Evolutionary conservation across 2,113 vertebrate species (phyloP).

Genomic region (Pachycephala philippinensis): DNA sequence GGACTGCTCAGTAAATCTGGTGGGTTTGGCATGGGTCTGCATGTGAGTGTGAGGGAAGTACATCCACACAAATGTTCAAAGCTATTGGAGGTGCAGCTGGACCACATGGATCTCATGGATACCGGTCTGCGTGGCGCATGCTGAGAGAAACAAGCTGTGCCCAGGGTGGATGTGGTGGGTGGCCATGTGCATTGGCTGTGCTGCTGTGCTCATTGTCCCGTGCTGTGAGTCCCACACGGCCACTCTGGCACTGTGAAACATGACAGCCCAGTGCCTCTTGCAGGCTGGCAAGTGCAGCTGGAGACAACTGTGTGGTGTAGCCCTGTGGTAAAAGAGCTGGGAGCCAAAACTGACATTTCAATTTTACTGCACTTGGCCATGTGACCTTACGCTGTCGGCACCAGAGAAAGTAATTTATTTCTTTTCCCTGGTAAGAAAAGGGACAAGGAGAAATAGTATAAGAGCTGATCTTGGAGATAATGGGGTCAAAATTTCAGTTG

Average conservation of each 20-base stretch:
- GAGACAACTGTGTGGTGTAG: not conserved
- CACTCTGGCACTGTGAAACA: fast-evolving
- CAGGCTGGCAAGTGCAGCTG: not conserved
- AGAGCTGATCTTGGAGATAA: not conserved
- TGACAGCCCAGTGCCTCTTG: not conserved
- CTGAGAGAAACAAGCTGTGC: not conserved
- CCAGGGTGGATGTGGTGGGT: fast-evolving
- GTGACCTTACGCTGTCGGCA: fast-evolving
- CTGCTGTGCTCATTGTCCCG: not conserved
- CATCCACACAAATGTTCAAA: fast-evolving
- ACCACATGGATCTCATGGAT: fast-evolving
- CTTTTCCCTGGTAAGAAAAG: not conserved
- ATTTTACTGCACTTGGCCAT: not conserved
- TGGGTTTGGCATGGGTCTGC: not conserved
- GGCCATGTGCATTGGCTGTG: not conserved
- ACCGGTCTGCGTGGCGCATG: fast-evolving
- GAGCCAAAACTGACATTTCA: not conserved
- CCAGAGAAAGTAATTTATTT: not conserved
- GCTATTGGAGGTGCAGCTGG: not conserved
- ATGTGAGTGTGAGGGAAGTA: not conserved
- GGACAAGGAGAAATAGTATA: not conserved
- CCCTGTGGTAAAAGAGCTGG: not conserved
- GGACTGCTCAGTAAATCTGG: not conserved
- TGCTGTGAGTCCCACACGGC: not conserved
- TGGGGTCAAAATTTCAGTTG: not conserved